phyloP scores from a whole-genome alignment of 2,113 vertebrate genomes.

The Istiophorus platypterus region DNA sequence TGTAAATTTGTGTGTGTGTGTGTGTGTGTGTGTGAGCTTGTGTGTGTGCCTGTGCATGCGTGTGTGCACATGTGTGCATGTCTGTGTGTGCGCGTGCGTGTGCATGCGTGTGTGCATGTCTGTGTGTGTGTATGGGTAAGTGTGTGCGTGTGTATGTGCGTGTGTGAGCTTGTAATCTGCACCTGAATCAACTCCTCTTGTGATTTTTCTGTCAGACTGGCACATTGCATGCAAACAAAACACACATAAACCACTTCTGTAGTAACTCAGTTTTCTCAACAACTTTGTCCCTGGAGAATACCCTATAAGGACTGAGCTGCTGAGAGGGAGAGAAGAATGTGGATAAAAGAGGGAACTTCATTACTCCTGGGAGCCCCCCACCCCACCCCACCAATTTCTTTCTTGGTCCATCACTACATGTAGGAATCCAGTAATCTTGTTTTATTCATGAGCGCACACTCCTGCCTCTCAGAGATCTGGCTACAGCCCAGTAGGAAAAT shows the following conservation, averaged over 20 bases:
- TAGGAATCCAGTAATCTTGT: slow-evolving; percentile 75
- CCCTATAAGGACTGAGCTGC: slow-evolving; percentile 69
- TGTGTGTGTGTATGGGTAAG: no score
- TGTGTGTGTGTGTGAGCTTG: not conserved
- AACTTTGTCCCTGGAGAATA: slow-evolving; percentile 49
- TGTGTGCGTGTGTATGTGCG: not conserved
- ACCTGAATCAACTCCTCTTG: not conserved
- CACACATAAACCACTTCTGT: slow-evolving; percentile 13
- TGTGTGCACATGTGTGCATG: no score
- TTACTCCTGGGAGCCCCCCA: slow-evolving; percentile 51
- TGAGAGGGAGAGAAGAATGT: slow-evolving; percentile 8
- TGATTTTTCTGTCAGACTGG: slow-evolving; percentile 23
- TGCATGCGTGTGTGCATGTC: no score
- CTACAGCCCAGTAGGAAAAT: slow-evolving; percentile 26
- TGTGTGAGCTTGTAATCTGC: slow-evolving; percentile 1
- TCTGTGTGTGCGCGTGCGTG: no score
- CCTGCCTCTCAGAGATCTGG: slow-evolving; percentile 38
- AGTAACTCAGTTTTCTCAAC: slow-evolving; percentile 4
- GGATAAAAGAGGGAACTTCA: slow-evolving; percentile 30
- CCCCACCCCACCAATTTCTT: slow-evolving; percentile 10
- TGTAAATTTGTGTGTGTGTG: not conserved
- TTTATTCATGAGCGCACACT: slow-evolving; percentile 79
- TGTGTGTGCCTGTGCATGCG: not conserved
- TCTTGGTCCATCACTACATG: slow-evolving; percentile 12
- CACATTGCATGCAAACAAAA: slow-evolving; percentile 35